These are phyloP conservation scores for Xenopus borealis DNA, from an alignment of 2,113 vertebrate genomes.

Conservation along the genomic window DNA sequence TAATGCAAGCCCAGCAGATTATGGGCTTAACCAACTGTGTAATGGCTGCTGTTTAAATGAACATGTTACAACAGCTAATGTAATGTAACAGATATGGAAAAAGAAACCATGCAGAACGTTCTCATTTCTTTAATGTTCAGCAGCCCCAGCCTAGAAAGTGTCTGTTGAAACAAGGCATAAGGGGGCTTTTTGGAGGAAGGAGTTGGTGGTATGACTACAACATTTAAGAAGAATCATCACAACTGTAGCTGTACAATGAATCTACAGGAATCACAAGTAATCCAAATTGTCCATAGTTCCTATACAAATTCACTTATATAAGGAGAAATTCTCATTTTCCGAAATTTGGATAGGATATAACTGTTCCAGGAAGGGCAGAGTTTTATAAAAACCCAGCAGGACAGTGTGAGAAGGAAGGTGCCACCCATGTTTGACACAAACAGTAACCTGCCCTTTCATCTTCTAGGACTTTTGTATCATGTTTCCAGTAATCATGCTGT, in stretches of 20 bases:
- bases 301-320: neutral
- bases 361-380: neutral
- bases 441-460: neutral
- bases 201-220: neutral
- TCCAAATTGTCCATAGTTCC: neutral
- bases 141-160: neutral
- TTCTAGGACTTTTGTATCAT: neutral
- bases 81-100: conserved; percentile 1
- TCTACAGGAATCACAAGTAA: neutral
- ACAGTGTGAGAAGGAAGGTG: neutral
- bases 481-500: neutral
- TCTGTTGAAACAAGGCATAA: neutral
- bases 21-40: neutral
- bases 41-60: neutral
- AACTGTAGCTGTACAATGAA: neutral
- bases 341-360: neutral
- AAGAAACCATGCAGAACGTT: neutral
- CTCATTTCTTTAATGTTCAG: neutral
- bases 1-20: neutral
- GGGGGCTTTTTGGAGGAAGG: neutral
- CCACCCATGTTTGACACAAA: conserved; percentile 1
- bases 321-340: neutral
- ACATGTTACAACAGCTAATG: neutral
- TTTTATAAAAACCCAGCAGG: neutral
- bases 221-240: neutral